Evolutionary conservation across 2,113 vertebrate species (phyloP).

Genomic region (Pluvialis apricaria): DNA sequence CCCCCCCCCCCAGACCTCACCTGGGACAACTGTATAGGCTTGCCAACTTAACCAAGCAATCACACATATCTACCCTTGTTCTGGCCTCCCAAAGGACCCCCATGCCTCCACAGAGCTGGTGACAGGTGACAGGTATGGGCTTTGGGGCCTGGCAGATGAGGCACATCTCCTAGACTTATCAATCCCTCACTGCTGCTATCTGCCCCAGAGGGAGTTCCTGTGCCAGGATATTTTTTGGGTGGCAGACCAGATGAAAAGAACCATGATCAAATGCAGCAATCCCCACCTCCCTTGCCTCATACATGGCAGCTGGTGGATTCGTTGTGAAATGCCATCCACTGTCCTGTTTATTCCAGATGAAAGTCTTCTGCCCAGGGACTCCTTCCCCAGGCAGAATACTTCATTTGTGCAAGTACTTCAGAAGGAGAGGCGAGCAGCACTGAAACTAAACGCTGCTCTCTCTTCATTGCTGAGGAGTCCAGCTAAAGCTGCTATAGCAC

Average conservation of each 20-base stretch:
- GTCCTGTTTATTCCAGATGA: background rate
- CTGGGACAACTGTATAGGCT: background rate
- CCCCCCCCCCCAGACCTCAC: background rate
- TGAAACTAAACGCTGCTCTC: background rate
- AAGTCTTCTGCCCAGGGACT: background rate
- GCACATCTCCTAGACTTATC: background rate
- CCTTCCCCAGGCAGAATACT: background rate
- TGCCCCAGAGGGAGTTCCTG: background rate
- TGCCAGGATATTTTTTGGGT: background rate
- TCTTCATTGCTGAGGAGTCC: background rate
- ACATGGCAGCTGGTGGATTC: background rate
- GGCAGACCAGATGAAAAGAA: background rate
- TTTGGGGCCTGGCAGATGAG: background rate
- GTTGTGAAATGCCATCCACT: background rate
- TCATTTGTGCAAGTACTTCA: background rate
- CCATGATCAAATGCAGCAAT: background rate
- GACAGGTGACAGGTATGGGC: accelerated
- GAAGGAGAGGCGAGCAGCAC: background rate
- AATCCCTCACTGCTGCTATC: background rate
- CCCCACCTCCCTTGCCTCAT: background rate
- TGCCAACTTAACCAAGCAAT: background rate
- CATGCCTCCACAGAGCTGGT: background rate
- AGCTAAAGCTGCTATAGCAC: background rate
- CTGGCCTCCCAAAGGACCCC: background rate
- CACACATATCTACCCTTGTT: background rate